A percentile compares a stretch with the other conserved stretches of the same genome.
Conservation (phyloP, 1,140 invertebrate species). For the Bradysia coprophila region DNA sequence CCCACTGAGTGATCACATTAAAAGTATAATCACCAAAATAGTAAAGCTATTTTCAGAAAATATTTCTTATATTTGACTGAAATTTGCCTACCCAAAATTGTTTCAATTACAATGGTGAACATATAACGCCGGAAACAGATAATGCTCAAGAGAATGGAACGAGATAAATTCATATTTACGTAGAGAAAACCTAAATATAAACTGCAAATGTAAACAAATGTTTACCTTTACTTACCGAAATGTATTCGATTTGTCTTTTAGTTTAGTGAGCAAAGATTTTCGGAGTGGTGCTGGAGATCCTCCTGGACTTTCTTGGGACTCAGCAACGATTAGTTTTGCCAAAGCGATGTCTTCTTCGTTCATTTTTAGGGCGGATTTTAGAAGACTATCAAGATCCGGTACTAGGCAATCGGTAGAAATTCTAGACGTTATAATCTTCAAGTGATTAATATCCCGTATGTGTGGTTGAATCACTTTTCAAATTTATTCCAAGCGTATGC, state of each 20-base stretch:
- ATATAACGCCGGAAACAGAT: background rate
- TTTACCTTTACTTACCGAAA: slow-evolving; percentile 27
- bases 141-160: background rate
- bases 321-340: slow-evolving; percentile 39
- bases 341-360: slow-evolving; percentile 44
- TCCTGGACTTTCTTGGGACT: slow-evolving; percentile 27
- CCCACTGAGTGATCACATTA: too few species aligned
- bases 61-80: background rate
- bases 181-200: background rate
- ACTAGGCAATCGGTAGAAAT: too few species aligned
- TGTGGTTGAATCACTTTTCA: background rate
- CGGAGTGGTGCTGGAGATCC: slow-evolving; percentile 32
- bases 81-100: background rate
- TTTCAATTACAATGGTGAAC: background rate
- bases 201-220: background rate
- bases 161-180: background rate
- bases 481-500: background rate
- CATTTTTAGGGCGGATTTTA: slow-evolving; percentile 23
- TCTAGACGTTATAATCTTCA: too few species aligned
- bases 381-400: too few species aligned
- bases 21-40: too few species aligned
- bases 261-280: slow-evolving; percentile 23
- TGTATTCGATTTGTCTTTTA: slow-evolving; percentile 30
- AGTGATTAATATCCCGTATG: too few species aligned
- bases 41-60: too few species aligned